Conservation (phyloP, 2,888 invertebrate genomes). For the Calameuta pallipes region DNA sequence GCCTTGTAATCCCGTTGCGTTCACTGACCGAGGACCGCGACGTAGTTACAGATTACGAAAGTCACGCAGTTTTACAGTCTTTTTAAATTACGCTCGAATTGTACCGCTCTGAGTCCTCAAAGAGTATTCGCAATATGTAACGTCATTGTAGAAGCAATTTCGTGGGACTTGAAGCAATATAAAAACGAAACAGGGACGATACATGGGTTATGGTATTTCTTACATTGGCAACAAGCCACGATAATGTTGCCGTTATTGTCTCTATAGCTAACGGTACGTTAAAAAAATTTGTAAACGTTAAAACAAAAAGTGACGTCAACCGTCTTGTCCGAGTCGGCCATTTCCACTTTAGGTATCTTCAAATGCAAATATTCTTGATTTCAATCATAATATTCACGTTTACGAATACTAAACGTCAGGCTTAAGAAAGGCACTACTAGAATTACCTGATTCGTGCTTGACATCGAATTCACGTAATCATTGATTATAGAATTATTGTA, state of each 20-base stretch:
- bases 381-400: not conserved
- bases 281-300: not conserved
- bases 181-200: not conserved
- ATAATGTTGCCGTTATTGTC: not conserved
- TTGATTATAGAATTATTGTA: not conserved
- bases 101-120: not conserved
- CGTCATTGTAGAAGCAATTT: not conserved
- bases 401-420: not conserved
- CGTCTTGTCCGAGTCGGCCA: not conserved
- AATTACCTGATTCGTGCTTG: not conserved
- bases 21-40: constrained; percentile 53
- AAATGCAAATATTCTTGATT: not conserved
- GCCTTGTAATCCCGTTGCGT: constrained; percentile 51
- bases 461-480: not conserved
- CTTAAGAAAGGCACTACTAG: not conserved
- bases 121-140: not conserved
- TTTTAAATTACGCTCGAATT: not conserved
- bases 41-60: constrained; percentile 37
- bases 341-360: not conserved
- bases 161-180: not conserved
- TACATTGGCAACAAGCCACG: not conserved
- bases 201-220: not conserved
- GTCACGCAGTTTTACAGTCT: constrained; percentile 25
- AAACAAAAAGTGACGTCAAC: not conserved
- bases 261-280: not conserved